A percentile compares a stretch with the other conserved stretches of the same genome.
These are phyloP conservation scores for Trachelus stipa DNA, from an alignment of 2,888 invertebrate species.

Conservation along the genomic window DNA sequence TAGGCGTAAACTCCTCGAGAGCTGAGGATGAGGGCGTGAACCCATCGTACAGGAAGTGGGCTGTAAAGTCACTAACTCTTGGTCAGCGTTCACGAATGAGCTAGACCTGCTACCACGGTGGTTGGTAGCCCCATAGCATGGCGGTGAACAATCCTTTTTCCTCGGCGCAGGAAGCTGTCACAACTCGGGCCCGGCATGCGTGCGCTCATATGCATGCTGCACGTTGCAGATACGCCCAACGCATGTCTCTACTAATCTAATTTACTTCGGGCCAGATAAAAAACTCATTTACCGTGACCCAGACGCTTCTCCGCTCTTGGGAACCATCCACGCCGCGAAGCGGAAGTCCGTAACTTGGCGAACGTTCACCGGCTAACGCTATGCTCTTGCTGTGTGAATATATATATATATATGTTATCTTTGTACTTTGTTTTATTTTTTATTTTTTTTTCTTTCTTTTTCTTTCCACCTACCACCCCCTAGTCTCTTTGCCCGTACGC, in stretches of 20 bases:
- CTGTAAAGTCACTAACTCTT: background rate
- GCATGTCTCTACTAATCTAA: slow-evolving; percentile 53
- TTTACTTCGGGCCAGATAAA: slow-evolving; percentile 53
- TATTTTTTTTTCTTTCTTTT: too few species aligned
- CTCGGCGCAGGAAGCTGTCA: slow-evolving; percentile 49
- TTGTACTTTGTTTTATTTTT: background rate
- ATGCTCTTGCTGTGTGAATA: background rate
- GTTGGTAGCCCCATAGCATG: slow-evolving; percentile 32
- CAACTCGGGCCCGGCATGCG: slow-evolving; percentile 23
- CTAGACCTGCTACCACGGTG: background rate
- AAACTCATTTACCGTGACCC: slow-evolving; percentile 52
- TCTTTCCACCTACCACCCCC: background rate
- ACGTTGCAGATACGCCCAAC: slow-evolving; percentile 40
- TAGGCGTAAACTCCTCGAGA: background rate
- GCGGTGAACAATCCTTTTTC: slow-evolving; percentile 45
- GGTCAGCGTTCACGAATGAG: background rate
- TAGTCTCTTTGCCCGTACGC: background rate
- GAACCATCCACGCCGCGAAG: slow-evolving; percentile 27
- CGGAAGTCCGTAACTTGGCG: slow-evolving; percentile 26
- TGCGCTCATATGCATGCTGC: slow-evolving; percentile 37
- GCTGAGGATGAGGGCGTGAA: background rate
- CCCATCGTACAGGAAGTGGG: background rate
- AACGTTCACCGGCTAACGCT: background rate
- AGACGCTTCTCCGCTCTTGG: slow-evolving; percentile 25
- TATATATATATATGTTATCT: background rate